A percentile compares a stretch with the other conserved stretches of the same genome.
phyloP scores from a whole-genome alignment of 2,797 vertebrate genomes.

The Sebastes itinus region DNA sequence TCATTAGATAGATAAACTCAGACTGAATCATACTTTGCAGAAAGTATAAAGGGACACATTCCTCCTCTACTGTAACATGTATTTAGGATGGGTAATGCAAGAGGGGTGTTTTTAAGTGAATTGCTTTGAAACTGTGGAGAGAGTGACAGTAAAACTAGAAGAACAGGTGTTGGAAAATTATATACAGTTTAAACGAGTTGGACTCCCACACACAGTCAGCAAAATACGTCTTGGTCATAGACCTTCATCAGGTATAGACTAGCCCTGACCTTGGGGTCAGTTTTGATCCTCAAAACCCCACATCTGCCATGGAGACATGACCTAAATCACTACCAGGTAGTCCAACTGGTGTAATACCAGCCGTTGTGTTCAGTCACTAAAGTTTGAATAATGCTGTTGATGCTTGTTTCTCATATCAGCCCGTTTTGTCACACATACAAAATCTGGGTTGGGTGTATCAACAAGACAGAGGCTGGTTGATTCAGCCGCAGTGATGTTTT shows the following conservation, averaged over 20 bases:
- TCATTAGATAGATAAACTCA: not conserved
- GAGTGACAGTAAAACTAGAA: not conserved
- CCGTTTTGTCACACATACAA: conserved; percentile 48
- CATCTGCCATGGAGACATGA: not conserved
- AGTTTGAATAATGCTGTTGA: not conserved
- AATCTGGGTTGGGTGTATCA: conserved; percentile 1
- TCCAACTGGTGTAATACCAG: not conserved
- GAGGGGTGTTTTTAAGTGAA: not conserved
- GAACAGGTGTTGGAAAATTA: too few relatives aligned
- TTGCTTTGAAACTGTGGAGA: not conserved
- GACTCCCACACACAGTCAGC: not conserved
- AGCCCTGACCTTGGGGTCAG: not conserved
- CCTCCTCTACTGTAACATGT: not conserved
- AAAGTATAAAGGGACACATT: not conserved
- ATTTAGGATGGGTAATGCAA: not conserved
- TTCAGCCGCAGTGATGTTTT: not conserved
- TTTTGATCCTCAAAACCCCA: not conserved
- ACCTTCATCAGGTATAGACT: not conserved
- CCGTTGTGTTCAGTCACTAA: not conserved
- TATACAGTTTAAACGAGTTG: not conserved
- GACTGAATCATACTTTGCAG: not conserved
- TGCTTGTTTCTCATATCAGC: conserved; percentile 9
- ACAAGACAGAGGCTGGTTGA: conserved; percentile 1
- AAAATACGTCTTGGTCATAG: not conserved
- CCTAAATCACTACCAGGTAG: not conserved